Conservation (phyloP, 2,888 invertebrate species). For the Papilio demoleus region DNA sequence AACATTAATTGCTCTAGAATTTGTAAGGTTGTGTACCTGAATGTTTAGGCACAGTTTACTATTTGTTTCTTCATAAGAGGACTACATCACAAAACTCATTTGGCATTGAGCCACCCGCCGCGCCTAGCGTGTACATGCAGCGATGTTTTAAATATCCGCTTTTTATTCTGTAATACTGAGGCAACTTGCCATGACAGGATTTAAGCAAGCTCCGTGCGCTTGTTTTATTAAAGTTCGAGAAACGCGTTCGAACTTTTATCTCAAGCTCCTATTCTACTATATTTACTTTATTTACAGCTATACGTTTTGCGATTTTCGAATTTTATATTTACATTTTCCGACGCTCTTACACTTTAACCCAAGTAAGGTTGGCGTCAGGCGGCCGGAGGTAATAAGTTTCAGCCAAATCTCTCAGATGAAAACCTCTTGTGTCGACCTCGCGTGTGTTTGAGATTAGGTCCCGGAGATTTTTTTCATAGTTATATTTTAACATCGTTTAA, state of each 20-base stretch:
- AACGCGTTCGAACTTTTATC: constrained; percentile 14
- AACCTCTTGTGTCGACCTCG: no score
- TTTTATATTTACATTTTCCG: no score
- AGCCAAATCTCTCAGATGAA: no score
- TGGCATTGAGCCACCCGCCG: constrained; percentile 81
- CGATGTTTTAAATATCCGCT: constrained; percentile 75
- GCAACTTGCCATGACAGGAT: constrained; percentile 68
- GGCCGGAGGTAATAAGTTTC: no score
- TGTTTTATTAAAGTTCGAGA: constrained; percentile 23
- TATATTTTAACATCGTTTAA: no score
- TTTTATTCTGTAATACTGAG: constrained; percentile 49
- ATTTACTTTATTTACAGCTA: background rate
- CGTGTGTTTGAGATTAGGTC: no score
- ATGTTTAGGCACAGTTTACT: constrained; percentile 61
- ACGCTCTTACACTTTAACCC: no score
- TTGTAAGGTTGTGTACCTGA: constrained; percentile 50
- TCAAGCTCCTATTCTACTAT: background rate
- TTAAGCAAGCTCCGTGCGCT: constrained; percentile 49
- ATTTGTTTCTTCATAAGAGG: constrained; percentile 63
- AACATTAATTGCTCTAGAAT: constrained; percentile 44
- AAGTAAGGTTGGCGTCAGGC: no score
- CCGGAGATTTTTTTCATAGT: no score
- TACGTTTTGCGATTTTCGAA: no score
- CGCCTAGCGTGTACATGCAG: constrained; percentile 69
- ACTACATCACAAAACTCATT: constrained; percentile 81